Evolutionary conservation across 2,888 invertebrate species (phyloP), one percentile per base, ranked within the genome.

Genomic region (Ariolimax columbianus): DNA sequence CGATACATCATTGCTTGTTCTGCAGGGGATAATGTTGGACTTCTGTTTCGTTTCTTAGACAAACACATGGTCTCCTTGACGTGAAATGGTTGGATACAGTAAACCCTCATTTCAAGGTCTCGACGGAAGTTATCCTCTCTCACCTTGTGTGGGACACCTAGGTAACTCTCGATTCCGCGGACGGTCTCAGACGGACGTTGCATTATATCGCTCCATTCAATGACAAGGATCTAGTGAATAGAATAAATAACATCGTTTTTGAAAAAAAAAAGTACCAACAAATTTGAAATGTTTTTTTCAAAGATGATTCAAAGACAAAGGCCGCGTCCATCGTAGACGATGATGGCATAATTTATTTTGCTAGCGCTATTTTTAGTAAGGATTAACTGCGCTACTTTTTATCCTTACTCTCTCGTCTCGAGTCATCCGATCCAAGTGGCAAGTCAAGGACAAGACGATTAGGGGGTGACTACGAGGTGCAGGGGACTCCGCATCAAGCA

Each of bases 81-180:
- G 36, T 75, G 75, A 26, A 85, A 51, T 3, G 81, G 85, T 0
- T 66, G 63, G n/a, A 80, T 75, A 68, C 85, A 85, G 38, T 85
- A 81, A 14, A 66, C 59, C 23, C 85, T 75, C 26, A 40, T 77
- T 23, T 59, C 66, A 7, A 38, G n/a, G 73, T 85, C 75, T 51
- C 75, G 75, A 7, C 33, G 47, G 73, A 77, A 80, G 55, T 85
- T 85, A 0, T 38, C 23, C 26, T 59, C 80, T 11, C 33, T 80
- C 0, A 75, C 19, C 30, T 6, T 63, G 23, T 40, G 36, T 4
- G 80, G 85, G 40, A 85, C 68, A 14, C 77, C 75, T 17, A 85
- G 77, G 59, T 81, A 85, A 14, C 26, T n/a, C 43, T 85, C 85
- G 11, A 85, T 63, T 19, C 47, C 66, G n/a, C 68, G 63, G 3